Evolutionary conservation across 2,113 vertebrate species (phyloP).

Genomic region (Odontesthes bonariensis): DNA sequence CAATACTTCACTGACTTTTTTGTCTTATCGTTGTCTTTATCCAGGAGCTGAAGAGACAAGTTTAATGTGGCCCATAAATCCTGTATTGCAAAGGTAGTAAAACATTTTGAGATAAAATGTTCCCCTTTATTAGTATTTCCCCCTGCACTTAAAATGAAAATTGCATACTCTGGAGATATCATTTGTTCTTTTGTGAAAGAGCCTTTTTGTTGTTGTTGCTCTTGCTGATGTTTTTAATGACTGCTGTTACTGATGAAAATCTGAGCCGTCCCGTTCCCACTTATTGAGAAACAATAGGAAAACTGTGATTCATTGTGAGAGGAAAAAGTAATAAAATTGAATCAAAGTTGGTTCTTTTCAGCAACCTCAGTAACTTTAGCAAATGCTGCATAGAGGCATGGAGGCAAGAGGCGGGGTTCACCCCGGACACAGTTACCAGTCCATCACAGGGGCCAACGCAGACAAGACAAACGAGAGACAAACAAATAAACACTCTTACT

Average conservation of each 20-base stretch:
- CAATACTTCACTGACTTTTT: slow-evolving; percentile 38
- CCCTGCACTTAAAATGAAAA: no score
- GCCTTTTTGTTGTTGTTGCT: not conserved
- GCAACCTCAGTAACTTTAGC: not conserved
- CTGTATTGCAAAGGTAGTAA: slow-evolving; percentile 27
- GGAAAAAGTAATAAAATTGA: not conserved
- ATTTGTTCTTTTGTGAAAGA: no score
- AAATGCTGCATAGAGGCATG: not conserved
- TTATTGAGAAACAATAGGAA: not conserved
- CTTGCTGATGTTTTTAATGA: not conserved
- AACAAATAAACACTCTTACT: no score
- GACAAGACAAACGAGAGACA: no score
- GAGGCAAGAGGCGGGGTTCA: no score
- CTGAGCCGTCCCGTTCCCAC: not conserved
- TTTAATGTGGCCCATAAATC: slow-evolving; percentile 59
- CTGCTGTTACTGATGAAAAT: not conserved
- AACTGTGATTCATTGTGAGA: not conserved
- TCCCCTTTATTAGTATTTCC: no score
- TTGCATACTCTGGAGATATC: no score
- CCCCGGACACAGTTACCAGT: no score
- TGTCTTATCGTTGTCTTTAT: slow-evolving; percentile 28
- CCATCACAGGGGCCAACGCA: no score
- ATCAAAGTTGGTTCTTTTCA: not conserved
- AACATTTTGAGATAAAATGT: not conserved
- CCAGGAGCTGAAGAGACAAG: slow-evolving; percentile 41